These are phyloP conservation scores for Pheosia gnoma DNA, from an alignment of 2,888 invertebrate genomes.

Conservation along the genomic window DNA sequence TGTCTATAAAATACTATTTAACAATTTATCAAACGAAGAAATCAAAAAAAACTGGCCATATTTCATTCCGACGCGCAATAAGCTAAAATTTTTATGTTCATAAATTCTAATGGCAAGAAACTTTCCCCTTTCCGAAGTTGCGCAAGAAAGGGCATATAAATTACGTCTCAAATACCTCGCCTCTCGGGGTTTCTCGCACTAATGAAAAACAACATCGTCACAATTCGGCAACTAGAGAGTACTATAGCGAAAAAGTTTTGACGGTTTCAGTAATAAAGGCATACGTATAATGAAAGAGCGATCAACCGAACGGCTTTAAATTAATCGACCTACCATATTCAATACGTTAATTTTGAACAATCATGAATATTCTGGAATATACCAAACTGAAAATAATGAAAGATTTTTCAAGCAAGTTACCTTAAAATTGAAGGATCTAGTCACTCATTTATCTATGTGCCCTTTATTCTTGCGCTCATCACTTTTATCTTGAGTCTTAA, in stretches of 20 bases:
- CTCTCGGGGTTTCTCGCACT: slow-evolving; percentile 42
- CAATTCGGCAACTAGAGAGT: slow-evolving; percentile 44
- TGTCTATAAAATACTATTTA: background rate
- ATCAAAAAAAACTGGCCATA: slow-evolving; percentile 23
- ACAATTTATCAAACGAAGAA: slow-evolving; percentile 14
- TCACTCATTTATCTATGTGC: too few relatives aligned
- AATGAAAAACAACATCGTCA: slow-evolving; percentile 66
- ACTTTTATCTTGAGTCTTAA: too few relatives aligned
- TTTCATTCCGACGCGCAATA: slow-evolving; percentile 34
- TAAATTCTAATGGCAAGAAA: slow-evolving; percentile 56
- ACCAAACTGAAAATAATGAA: background rate
- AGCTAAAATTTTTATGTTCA: slow-evolving; percentile 48
- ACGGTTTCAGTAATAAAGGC: slow-evolving; percentile 25
- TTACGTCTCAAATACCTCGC: slow-evolving; percentile 50
- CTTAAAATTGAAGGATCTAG: too few relatives aligned
- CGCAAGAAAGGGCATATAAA: slow-evolving; percentile 60
- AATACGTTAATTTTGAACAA: slow-evolving; percentile 5
- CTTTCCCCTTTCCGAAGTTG: slow-evolving; percentile 50
- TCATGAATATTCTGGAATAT: background rate
- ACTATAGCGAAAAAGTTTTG: slow-evolving; percentile 35
- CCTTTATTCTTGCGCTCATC: too few relatives aligned
- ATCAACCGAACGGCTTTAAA: slow-evolving; percentile 18
- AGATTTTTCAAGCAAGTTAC: too few relatives aligned
- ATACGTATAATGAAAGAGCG: slow-evolving; percentile 22
- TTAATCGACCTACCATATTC: slow-evolving; percentile 10